Base-by-base conservation (phyloP, 2,888 invertebrate genomes). In the Crepidodera aurea region DNA sequence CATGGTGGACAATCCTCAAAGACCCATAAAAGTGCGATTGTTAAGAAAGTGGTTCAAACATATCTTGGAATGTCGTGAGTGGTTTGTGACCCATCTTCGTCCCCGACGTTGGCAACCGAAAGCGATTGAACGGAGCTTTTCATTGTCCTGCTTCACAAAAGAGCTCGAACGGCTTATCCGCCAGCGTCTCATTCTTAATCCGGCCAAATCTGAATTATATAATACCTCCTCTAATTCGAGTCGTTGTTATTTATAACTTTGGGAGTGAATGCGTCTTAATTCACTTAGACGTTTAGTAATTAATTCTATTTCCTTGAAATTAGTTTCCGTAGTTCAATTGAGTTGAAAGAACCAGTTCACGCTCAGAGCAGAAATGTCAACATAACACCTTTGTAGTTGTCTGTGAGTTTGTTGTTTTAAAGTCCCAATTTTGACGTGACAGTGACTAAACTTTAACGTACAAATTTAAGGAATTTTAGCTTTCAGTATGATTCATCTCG, bases 51-150 rank as follows among this genome's bases (percentile, higher is more conserved):
- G 34, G 34, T 34, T 34, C 34, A 34, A 59, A 59, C 44, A 59
- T 53, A 53, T 53, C 59, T n/a, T 37, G 51, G 37, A 59, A 59
- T 18, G 59, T 59, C 59, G 59, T 53, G 59, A 59, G 59, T 59
- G 51, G 59, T 59, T 46, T 59, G 59, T 46, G 51, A 51, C 51
- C 59, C 27, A 34, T 19, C 44, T 2, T 4, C 22, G 12, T 34
- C 34, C 34, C 6, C 12, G 2, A 22, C 34, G 12, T 34, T 6
- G 34, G 34, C n/a, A n/a, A 12, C 34, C 12, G 18, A 42, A 27
- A 40, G 40, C 53, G 25, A 53, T 53, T 50, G 48, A 50, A 57
- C 54, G 42, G 42, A 46, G 27, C 16, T 57, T 44, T 57, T 57
- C 48, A 57, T 57, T 57, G 57, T 57, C 57, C 57, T 27, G 37